Base-by-base conservation (phyloP, 2,797 vertebrate genomes). In the Syngnathus rostellatus region DNA sequence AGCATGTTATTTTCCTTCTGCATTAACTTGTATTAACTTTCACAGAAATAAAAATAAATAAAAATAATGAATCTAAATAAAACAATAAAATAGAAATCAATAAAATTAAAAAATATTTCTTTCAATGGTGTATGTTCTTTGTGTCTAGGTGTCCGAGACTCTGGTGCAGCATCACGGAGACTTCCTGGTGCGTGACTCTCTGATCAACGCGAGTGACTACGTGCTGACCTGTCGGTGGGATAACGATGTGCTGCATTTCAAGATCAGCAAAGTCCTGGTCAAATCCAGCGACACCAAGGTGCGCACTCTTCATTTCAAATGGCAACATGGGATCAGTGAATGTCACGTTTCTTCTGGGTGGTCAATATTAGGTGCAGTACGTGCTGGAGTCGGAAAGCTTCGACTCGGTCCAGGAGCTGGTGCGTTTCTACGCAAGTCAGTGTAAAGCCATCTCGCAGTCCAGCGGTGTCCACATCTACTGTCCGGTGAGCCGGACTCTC, bases 231-330 rank as follows among this genome's bases (percentile, higher is more conserved):
- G 94, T 80, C 93, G 94, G 67, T 99, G 96, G 96, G 91, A 89
- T 79, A 94, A 96, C 0, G 94, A 98, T 74, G 90, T 90, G 8
- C 83, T 95, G 68, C 96, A 99, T 81, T 94, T 97, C 84, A 97
- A 95, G 86, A 95, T 99, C 90, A 94, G 93, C 89, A 98, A 98
- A 85, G 96, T 95, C 68, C 91, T 97, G 11, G 92, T 98, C 73
- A 97, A 96, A 80, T 93, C 94, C 48, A 94, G 74, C 0, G 93
- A 97, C 40, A 92, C 93, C 3, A 94, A 92, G 12, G 88, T 88
- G 9, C 21, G 8, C 5, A 43, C 5, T 17, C 16, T 4, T 25
- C 53, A 39, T 25, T 51, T 21, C 19, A 51, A 48, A 48, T 51
- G 7, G n/a, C 50, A 51, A 31, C 31, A 54, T 54, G 51, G 21